Evolutionary conservation across 2,888 invertebrate genomes (phyloP).

Genomic region (Baronia brevicornis): DNA sequence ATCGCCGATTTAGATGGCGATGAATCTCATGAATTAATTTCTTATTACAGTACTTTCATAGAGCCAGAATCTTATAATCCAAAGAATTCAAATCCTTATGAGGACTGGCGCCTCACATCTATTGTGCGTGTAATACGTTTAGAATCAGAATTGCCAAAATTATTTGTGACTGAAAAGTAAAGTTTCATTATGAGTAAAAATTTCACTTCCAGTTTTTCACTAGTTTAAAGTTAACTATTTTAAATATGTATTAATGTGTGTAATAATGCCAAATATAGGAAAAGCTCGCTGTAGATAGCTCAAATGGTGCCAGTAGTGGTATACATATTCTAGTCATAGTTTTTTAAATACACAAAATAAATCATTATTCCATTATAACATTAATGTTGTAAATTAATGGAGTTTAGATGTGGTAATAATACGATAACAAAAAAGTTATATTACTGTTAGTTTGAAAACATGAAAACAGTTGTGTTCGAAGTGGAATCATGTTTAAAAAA

Average conservation of each 20-base stretch:
- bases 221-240: neutral
- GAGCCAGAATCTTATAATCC: slow-evolving; percentile 51
- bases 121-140: slow-evolving; percentile 81
- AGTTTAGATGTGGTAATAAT: no score
- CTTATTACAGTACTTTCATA: slow-evolving; percentile 81
- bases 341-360: neutral
- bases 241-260: slow-evolving; percentile 5
- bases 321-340: slow-evolving; percentile 14
- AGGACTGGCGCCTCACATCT: slow-evolving; percentile 79
- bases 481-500: no score
- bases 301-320: slow-evolving; percentile 23
- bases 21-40: slow-evolving; percentile 84
- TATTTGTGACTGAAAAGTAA: slow-evolving; percentile 72
- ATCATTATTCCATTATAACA: neutral
- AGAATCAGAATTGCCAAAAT: slow-evolving; percentile 82
- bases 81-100: slow-evolving; percentile 50
- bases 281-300: slow-evolving; percentile 43
- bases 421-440: no score
- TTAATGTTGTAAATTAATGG: no score
- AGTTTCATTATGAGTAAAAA: slow-evolving; percentile 6
- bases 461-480: no score
- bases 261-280: slow-evolving; percentile 26
- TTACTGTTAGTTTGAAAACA: no score
- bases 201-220: neutral
- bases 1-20: slow-evolving; percentile 86